These are phyloP conservation scores for Podarcis siculus DNA, from an alignment of 2,797 vertebrate genomes.

Conservation along the genomic window DNA sequence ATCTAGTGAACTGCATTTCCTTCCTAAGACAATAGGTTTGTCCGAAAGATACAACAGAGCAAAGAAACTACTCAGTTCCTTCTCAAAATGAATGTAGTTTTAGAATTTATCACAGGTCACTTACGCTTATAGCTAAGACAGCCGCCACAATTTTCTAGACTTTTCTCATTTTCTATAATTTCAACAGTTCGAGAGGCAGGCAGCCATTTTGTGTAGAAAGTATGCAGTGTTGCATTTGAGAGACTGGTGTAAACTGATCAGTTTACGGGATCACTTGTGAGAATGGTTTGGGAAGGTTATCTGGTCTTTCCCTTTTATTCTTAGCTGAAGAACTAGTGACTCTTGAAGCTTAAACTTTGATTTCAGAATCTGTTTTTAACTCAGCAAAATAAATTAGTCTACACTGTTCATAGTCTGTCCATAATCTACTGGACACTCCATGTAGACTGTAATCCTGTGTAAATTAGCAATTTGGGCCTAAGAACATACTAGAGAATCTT, in stretches of 20 bases:
- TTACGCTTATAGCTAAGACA: not conserved
- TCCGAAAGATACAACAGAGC: not conserved
- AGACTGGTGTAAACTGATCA: not conserved
- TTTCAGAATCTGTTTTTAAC: no score
- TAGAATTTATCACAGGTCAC: not conserved
- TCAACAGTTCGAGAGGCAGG: not conserved
- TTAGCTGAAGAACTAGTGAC: no score
- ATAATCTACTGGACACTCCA: no score
- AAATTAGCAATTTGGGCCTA: no score
- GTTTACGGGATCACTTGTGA: no score
- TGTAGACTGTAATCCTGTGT: no score
- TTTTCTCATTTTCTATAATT: not conserved
- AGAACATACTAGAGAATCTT: no score
- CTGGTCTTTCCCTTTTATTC: no score
- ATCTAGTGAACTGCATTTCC: not conserved
- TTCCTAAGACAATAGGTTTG: not conserved
- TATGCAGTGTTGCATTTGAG: not conserved
- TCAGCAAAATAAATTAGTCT: no score
- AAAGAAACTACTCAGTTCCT: not conserved
- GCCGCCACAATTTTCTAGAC: not conserved
- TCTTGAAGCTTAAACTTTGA: no score
- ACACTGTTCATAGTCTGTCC: no score
- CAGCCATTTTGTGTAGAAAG: not conserved
- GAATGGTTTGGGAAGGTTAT: no score
- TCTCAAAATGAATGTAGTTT: not conserved